A percentile compares a stretch with the other conserved stretches of the same genome.
These are phyloP conservation scores for Peromyscus aztecus DNA, from an alignment of 2,797 vertebrate genomes.

Conservation along the genomic window DNA sequence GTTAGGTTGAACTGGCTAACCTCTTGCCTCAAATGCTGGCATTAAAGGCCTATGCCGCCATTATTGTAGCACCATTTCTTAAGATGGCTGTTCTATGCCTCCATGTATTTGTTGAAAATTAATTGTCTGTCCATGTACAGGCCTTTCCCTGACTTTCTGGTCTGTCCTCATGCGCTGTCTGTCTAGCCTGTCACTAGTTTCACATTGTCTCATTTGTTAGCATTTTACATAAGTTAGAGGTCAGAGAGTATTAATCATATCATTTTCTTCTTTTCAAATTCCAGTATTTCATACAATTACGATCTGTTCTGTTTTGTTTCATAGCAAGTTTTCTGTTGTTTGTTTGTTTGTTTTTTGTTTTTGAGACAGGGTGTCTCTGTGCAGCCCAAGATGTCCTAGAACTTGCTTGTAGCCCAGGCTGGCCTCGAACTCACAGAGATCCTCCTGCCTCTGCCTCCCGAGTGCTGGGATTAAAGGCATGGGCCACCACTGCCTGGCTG, in stretches of 20 bases:
- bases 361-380: background rate
- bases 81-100: background rate
- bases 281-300: background rate
- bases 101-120: background rate
- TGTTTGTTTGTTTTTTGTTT: background rate
- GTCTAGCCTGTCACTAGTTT: background rate
- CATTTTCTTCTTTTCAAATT: conserved; percentile 2
- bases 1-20: background rate
- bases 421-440: background rate
- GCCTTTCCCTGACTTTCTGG: background rate
- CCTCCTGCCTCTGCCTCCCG: background rate
- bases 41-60: background rate
- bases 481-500: background rate
- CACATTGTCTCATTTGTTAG: background rate
- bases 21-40: background rate
- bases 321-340: background rate
- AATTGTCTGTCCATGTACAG: background rate
- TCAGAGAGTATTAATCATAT: background rate
- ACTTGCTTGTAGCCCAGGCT: background rate
- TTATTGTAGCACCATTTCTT: background rate
- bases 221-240: background rate
- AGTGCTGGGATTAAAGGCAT: background rate
- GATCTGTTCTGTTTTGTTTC: background rate
- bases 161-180: background rate
- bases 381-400: background rate